These are phyloP conservation scores for Coracias cyanogaster DNA, from an alignment of 2,797 vertebrate genomes.

Conservation along the genomic window DNA sequence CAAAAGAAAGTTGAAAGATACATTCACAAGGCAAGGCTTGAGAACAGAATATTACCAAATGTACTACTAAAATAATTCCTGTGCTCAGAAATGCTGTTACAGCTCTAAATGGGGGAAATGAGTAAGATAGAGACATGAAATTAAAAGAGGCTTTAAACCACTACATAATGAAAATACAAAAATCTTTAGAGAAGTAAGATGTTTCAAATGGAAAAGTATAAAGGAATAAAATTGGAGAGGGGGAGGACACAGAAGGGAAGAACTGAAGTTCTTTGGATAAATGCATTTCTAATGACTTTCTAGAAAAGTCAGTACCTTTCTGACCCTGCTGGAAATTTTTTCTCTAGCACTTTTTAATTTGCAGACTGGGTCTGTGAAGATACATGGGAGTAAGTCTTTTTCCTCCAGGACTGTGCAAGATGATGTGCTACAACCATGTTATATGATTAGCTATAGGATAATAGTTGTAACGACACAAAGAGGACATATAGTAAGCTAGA, in stretches of 20 bases:
- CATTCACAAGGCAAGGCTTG: not conserved
- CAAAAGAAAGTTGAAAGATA: not conserved
- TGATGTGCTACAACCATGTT: not conserved
- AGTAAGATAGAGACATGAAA: not conserved
- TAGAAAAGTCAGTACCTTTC: not conserved
- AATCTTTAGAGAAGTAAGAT: not conserved
- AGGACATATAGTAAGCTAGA: not conserved
- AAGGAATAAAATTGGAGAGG: not conserved
- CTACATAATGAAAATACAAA: not conserved
- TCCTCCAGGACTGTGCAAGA: not conserved
- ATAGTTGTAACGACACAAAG: not conserved
- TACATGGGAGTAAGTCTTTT: not conserved
- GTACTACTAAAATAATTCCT: not conserved
- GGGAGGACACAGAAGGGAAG: rapidly evolving
- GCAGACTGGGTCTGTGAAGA: not conserved
- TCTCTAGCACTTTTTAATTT: not conserved
- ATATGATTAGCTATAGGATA: not conserved
- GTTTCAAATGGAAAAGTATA: not conserved
- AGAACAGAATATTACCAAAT: not conserved
- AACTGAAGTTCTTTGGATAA: not conserved
- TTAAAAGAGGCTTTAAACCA: not conserved
- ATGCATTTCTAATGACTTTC: not conserved
- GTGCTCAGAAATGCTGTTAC: not conserved
- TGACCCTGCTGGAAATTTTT: not conserved
- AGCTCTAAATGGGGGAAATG: not conserved